Evolutionary conservation across 2,113 vertebrate species (phyloP).

Genomic region (Cyanoderma ruficeps): DNA sequence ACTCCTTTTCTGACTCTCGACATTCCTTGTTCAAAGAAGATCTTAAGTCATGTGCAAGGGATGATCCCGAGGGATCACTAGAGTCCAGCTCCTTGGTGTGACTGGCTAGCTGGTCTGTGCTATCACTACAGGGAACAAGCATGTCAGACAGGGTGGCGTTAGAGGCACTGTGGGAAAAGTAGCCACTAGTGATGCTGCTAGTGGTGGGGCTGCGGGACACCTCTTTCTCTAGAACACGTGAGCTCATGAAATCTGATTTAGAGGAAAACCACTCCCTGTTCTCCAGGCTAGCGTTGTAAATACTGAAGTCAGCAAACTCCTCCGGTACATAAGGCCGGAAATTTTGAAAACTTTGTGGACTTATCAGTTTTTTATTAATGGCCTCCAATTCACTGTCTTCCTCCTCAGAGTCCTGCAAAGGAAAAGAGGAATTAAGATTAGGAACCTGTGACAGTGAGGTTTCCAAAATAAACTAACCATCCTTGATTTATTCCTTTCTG

Average conservation of each 20-base stretch:
- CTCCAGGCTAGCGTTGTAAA: constrained; percentile 94
- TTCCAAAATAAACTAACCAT: background rate
- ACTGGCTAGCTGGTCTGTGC: constrained; percentile 86
- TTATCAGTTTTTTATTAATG: constrained; percentile 68
- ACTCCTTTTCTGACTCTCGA: constrained; percentile 67
- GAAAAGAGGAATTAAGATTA: background rate
- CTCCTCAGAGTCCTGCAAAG: constrained; percentile 91
- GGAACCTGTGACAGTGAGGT: background rate
- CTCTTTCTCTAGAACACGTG: constrained; percentile 79
- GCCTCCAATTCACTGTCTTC: constrained; percentile 75
- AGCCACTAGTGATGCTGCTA: constrained; percentile 97
- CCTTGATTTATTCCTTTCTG: background rate
- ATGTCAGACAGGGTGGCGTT: constrained; percentile 92
- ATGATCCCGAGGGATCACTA: constrained; percentile 35
- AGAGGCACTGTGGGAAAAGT: constrained; percentile 97
- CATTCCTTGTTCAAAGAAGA: constrained; percentile 71
- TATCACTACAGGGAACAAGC: constrained; percentile 88
- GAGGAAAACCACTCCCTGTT: constrained; percentile 81
- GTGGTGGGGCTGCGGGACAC: constrained; percentile 91
- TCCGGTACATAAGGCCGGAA: constrained; percentile 87
- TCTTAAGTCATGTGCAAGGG: constrained; percentile 44
- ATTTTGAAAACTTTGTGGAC: constrained; percentile 68
- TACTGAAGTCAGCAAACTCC: constrained; percentile 97
- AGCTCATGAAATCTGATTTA: constrained; percentile 77
- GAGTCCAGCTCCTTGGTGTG: constrained; percentile 70